Evolutionary conservation across 1,140 invertebrate genomes (phyloP).

Genomic region (Drosophila melanica): DNA sequence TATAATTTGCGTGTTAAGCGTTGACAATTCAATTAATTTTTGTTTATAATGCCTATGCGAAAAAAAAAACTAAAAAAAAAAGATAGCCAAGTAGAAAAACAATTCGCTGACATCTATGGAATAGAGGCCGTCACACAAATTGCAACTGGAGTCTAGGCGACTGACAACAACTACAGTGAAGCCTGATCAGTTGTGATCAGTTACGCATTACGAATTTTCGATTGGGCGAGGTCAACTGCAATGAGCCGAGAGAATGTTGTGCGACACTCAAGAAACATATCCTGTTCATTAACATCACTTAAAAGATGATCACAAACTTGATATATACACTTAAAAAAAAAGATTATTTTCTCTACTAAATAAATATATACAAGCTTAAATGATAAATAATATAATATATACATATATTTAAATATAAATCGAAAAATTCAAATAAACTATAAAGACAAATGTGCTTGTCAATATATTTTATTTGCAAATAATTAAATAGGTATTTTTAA

Average conservation of each 20-base stretch:
- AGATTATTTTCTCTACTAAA: too few species aligned
- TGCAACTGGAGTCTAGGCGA: conserved; percentile 20
- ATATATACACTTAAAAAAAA: background rate
- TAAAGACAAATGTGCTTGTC: too few species aligned
- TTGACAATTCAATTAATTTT: conserved; percentile 74
- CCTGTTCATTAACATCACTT: conserved; percentile 9
- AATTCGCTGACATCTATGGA: conserved; percentile 17
- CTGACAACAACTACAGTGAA: conserved; percentile 28
- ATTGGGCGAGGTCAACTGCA: conserved; percentile 24
- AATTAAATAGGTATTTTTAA: too few species aligned
- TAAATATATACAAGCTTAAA: too few species aligned
- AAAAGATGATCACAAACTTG: conserved; percentile 2
- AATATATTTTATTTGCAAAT: too few species aligned
- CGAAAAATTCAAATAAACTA: too few species aligned
- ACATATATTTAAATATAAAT: too few species aligned
- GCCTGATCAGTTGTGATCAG: background rate
- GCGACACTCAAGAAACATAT: conserved; percentile 8
- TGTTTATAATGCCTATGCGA: conserved; percentile 44
- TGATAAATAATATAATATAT: too few species aligned
- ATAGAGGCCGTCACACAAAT: conserved; percentile 14
- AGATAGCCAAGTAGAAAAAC: conserved; percentile 3
- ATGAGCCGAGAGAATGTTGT: conserved; percentile 25
- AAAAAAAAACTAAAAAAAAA: conserved; percentile 6
- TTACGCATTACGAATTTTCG: background rate
- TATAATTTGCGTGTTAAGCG: conserved; percentile 42